Evolutionary conservation across 2,113 vertebrate genomes (phyloP), one percentile per base, ranked within the genome.

Genomic region (Oceanites oceanicus): DNA sequence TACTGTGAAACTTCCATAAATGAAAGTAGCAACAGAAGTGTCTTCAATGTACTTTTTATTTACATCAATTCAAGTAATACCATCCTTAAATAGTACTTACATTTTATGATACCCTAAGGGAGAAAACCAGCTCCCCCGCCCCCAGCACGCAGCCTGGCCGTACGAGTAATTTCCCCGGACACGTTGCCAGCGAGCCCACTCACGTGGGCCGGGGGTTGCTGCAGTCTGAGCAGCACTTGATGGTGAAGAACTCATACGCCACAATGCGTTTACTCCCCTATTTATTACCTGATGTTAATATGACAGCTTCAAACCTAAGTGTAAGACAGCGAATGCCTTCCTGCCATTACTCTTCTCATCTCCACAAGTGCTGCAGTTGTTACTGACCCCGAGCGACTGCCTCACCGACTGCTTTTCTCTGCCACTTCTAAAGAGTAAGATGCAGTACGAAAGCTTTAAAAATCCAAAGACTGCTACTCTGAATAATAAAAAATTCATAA

Each of bases 181-280:
- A 7, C 3, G 0, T 53, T 13, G 3, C 19, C 61, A 72, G 49
- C 1, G 7, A 30, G 9, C 9, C 29, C n/a, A 16, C 68, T 80
- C 92, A 9, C 2, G 1, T 7, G 44, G 45, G 63, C 53, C 55
- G 29, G 2, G 50, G 47, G 26, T 0, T 68, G 49, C 72, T 45
- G 59, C 3, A 1, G 8, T 9, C 67, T 13, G 53, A 86, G 55
- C 62, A 53, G 62, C 63, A 16, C 30, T 44, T 1, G 18, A 13
- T 6, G 49, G 56, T 17, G 63, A 30, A 71, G 85, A 91, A 65
- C 19, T 9, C 10, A 9, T 4, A 20, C 0, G 4, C 21, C 0
- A 0, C 88, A 61, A 40, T 0, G 0, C 9, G 0, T 32, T 49
- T 72, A 3, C 79, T 63, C 52, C 49, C n/a, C 59, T 32, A 1